A percentile compares a stretch with the other conserved stretches of the same genome.
phyloP scores from a whole-genome alignment of 2,113 vertebrate species.

The Halcyon malimbica region DNA sequence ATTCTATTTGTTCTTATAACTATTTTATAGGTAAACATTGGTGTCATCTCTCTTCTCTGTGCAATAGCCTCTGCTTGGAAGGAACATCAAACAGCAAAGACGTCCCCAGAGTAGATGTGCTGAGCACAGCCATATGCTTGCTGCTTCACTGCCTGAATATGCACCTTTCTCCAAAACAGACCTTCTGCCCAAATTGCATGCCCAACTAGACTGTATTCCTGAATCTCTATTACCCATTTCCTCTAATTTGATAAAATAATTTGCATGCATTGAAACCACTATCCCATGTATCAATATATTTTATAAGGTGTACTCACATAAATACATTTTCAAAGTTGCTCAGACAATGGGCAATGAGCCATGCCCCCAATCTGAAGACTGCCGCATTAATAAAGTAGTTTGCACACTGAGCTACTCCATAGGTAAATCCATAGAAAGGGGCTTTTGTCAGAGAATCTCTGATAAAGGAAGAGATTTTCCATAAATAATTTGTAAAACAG shows the following conservation, averaged over 20 bases:
- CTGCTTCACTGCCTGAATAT: not conserved
- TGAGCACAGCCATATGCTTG: not conserved
- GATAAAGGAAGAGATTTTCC: slow-evolving; percentile 13
- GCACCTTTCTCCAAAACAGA: not conserved
- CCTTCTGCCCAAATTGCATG: not conserved
- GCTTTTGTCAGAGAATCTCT: slow-evolving; percentile 48
- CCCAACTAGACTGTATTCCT: not conserved
- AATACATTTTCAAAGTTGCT: slow-evolving; percentile 71
- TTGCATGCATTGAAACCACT: not conserved
- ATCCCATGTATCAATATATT: fast-evolving
- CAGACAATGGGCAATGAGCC: slow-evolving; percentile 66
- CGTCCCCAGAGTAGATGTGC: not conserved
- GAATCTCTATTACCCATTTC: not conserved
- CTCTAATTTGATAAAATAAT: not conserved
- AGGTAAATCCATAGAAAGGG: slow-evolving; percentile 45
- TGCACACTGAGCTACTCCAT: slow-evolving; percentile 35
- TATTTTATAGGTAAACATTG: not conserved
- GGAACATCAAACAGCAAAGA: fast-evolving
- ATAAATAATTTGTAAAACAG: not conserved
- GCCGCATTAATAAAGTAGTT: slow-evolving; percentile 52
- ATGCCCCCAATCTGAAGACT: slow-evolving; percentile 74
- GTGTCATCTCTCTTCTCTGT: not conserved
- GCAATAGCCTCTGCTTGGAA: not conserved
- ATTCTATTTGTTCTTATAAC: not conserved
- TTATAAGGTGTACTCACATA: slow-evolving; percentile 65